Evolutionary conservation across 1,140 invertebrate species (phyloP).

Genomic region (Ips nitidus): DNA sequence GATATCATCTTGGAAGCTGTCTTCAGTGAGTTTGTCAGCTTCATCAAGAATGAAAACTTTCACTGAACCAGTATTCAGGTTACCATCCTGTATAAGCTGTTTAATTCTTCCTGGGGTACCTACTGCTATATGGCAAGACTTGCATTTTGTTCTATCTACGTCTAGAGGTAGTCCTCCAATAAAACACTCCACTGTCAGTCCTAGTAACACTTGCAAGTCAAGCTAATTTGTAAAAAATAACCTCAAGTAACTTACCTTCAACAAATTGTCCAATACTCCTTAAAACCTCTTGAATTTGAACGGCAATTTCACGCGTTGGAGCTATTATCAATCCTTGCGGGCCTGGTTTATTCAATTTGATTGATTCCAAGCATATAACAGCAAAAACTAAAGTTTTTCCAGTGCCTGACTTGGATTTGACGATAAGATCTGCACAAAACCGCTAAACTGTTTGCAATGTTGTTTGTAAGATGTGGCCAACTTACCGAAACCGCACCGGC

Average conservation of each 20-base stretch:
- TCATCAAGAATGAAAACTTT: constrained; percentile 90
- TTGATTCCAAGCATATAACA: constrained; percentile 77
- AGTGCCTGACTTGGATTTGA: constrained; percentile 97
- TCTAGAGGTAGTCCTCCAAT: constrained; percentile 84
- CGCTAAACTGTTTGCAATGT: neutral
- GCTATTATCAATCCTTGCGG: constrained; percentile 81
- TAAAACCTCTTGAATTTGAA: constrained; percentile 81
- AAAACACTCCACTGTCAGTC: constrained; percentile 72
- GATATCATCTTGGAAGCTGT: constrained; percentile 74
- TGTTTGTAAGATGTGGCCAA: constrained; percentile 3
- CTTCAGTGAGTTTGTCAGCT: constrained; percentile 91
- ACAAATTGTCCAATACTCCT: constrained; percentile 56
- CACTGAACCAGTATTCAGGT: constrained; percentile 68
- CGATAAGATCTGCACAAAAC: constrained; percentile 75
- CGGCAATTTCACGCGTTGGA: constrained; percentile 94
- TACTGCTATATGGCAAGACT: constrained; percentile 80
- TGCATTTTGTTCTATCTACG: constrained; percentile 70
- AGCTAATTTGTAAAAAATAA: too few species aligned
- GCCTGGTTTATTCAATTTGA: constrained; percentile 55
- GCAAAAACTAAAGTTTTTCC: constrained; percentile 96
- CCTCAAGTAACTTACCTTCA: constrained; percentile 25
- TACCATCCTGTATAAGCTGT: constrained; percentile 75
- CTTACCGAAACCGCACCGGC: constrained; percentile 85
- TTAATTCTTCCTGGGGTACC: constrained; percentile 91
- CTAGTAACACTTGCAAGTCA: constrained; percentile 45